Conservation (phyloP, 2,113 vertebrate genomes). For the Phylloscopus whistleri region DNA sequence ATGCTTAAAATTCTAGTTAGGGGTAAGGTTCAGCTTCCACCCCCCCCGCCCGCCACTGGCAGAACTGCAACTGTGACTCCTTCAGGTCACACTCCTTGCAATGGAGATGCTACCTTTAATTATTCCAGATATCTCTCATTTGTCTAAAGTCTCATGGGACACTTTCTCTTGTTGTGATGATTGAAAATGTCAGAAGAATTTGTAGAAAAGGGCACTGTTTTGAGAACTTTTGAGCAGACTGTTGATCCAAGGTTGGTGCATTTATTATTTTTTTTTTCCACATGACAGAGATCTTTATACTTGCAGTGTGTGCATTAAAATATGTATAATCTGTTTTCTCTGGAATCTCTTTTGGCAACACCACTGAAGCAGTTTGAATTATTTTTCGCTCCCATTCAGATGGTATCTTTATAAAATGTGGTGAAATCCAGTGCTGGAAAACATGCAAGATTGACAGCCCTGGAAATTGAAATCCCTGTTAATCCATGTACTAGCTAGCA, state of each 20-base stretch:
- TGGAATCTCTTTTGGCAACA: neutral
- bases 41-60: no score
- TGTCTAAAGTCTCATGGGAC: neutral
- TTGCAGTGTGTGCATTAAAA: neutral
- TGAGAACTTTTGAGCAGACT: neutral
- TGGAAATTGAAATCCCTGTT: constrained; percentile 28
- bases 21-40: neutral
- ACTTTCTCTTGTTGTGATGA: neutral
- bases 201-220: neutral
- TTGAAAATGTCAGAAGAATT: neutral
- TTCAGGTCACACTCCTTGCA: neutral
- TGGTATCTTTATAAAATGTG: constrained; percentile 2
- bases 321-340: neutral
- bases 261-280: neutral
- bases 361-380: neutral
- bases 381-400: neutral
- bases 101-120: neutral
- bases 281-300: neutral
- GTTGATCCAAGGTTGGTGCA: neutral
- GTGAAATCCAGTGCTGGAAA: neutral
- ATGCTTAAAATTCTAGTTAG: neutral
- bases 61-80: neutral
- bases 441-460: neutral
- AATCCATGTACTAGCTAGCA: neutral
- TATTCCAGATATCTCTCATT: neutral